Base-by-base conservation (phyloP, 2,797 vertebrate species). In the Sebastes trivittatus region DNA sequence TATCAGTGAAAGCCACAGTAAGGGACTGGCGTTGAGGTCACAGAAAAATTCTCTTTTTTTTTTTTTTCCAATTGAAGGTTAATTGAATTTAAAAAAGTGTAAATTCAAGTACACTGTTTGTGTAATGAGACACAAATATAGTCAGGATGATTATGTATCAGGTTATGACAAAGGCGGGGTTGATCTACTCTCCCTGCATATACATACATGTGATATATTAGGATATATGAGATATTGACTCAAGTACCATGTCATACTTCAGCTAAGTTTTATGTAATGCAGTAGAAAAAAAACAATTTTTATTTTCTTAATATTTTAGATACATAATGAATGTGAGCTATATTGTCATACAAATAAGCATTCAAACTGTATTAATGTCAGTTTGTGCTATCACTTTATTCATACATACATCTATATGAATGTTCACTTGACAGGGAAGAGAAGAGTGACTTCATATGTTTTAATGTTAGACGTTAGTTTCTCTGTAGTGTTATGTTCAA, bases 1-100 rank as follows among this genome's bases (percentile, higher is more conserved):
- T 81, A 85, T 88, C 71, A 74, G 62, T 14, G 27, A 30, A 78
- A 62, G 65, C 54, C 77, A 73, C 42, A 42, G 69, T 42, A 38
- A 67, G 6, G 29, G 29, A 11, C 23, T 14, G 54, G 4, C 18
- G 13, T n/a, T 7, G 25, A 30, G 64, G 20, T 46, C 25, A 46
- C 22, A 6, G 29, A n/a, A 55, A 68, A 59, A 5, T 4, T 2
- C 0, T 20, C 3, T 46, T 18, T 7, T 8, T 49, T 66, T 62
- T 23, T 23, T 23, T 11, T 29, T 32, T 58, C 20, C 3, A 8
- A 6, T 69, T 65, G 1, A n/a, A 67, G 23, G 54, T 66, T 3
- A 64, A 71, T 58, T 74, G 9, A 59, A 46, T 23, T n/a, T 6
- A 4, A 38, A 14, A 60, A 62, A 74, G 20, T 77, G 52, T 46